Evolutionary conservation across 2,888 invertebrate genomes (phyloP), one percentile per base, ranked within the genome.

Genomic region (Limnephilus rhombicus): DNA sequence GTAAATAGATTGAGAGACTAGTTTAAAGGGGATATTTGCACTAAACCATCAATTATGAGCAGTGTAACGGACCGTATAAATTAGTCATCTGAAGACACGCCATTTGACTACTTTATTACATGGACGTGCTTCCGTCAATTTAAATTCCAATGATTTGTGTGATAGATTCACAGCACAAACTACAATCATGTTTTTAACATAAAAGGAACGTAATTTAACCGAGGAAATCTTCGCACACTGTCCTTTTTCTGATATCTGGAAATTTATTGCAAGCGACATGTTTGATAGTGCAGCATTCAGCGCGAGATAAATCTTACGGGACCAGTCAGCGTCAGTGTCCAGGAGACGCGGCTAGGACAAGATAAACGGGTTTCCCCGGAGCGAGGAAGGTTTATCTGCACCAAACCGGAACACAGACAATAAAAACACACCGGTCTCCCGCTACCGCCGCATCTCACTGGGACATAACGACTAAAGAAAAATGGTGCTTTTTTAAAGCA

Each of bases 361-460:
- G 86, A 86, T n/a, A 86, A 86, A 86, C 86, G 86, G 45, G 86
- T 86, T 86, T 86, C 13, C 45, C 15, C 86, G 29, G 86, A 45
- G 45, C 41, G 85, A 37, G 85, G 49, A 85, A 85, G 45, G 86
- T 45, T 45, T 86, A 86, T 86, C 86, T 86, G 24, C 86, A 86
- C 29, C 86, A 86, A 86, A 86, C 86, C 49, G 86, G 86, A 86
- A 86, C 86, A 83, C 86, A 45, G 86, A 86, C 83, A 83, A 83
- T 83, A 83, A 83, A 83, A 83, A 83, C 37, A 41, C 83, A 83
- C 31, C 86, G 49, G 86, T 86, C 86, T 86, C 86, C 86, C 86
- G 85, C 85, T 85, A 85, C n/a, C 37, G 45, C 12, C 86, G 29
- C 86, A 45, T 68, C 68, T n/a, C 9, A 68, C 68, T 68, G 68